phyloP scores from a whole-genome alignment of 1,140 invertebrate species.

The Papilio machaon region DNA sequence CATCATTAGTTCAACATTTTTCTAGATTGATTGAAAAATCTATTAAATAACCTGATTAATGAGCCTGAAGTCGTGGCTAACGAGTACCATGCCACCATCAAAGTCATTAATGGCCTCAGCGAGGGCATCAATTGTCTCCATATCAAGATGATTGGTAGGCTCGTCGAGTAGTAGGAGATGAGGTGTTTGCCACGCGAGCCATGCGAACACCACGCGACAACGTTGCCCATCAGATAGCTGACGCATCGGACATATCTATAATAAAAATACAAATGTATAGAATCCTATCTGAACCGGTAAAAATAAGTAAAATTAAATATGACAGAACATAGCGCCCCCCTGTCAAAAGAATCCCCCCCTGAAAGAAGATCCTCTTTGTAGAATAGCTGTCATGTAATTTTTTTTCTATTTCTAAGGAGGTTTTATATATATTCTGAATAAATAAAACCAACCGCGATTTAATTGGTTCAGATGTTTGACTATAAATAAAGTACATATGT shows the following conservation, averaged over 20 bases:
- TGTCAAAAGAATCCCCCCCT: no score
- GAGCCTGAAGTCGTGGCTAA: conserved; percentile 98
- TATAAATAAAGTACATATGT: no score
- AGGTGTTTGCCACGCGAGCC: conserved; percentile 96
- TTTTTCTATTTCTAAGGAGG: no score
- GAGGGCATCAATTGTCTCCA: conserved; percentile 99
- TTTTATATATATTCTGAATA: no score
- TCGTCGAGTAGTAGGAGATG: conserved; percentile 97
- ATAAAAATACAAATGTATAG: background rate
- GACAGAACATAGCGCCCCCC: no score
- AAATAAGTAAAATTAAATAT: no score
- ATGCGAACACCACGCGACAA: conserved; percentile 99
- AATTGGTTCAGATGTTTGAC: no score
- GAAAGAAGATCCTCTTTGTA: no score
- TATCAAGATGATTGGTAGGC: conserved; percentile 99
- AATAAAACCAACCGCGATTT: no score
- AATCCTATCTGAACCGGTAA: no score
- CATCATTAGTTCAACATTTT: no score
- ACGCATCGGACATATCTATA: conserved; percentile 96
- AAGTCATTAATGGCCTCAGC: conserved; percentile 99
- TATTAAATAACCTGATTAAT: conserved; percentile 98
- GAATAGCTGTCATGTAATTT: no score
- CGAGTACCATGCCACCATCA: conserved; percentile 98
- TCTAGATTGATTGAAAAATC: conserved; percentile 19
- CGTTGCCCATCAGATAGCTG: conserved; percentile 99